phyloP scores from a whole-genome alignment of 92 coral and sea anemone species.

The Pocillopora meandrina region DNA sequence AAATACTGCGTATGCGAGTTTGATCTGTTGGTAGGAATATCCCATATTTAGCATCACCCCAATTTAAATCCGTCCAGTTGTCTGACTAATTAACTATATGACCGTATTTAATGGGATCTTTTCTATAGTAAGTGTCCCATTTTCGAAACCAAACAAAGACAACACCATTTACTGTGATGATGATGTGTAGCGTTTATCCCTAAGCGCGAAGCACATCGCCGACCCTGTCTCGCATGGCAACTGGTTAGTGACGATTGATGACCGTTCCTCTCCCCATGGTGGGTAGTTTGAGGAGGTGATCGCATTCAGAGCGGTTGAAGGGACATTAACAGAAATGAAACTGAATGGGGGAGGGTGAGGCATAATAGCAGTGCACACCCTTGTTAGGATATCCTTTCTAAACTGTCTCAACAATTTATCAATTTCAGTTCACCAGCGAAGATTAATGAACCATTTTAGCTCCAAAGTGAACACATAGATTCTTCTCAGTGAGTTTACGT shows the following conservation, averaged over 20 bases:
- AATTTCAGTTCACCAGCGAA: too few species aligned
- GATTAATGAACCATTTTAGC: too few species aligned
- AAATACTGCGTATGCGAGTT: neutral
- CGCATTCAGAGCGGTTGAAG: conserved; percentile 74
- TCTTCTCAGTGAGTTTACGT: too few species aligned
- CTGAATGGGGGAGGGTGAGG: too few species aligned
- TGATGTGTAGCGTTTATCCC: conserved; percentile 75
- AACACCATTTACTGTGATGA: conserved; percentile 75
- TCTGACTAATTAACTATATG: conserved; percentile 19
- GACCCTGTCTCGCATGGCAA: conserved; percentile 67
- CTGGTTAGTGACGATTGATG: conserved; percentile 67
- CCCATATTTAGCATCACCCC: neutral
- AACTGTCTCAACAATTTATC: too few species aligned
- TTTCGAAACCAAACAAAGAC: conserved; percentile 80
- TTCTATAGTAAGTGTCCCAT: conserved; percentile 94
- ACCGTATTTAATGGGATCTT: conserved; percentile 94
- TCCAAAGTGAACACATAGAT: too few species aligned
- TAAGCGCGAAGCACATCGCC: conserved; percentile 79
- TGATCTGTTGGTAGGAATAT: neutral
- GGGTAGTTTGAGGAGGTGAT: conserved; percentile 67
- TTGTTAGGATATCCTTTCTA: too few species aligned
- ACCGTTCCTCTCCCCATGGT: conserved; percentile 60
- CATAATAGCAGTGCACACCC: too few species aligned
- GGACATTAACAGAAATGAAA: neutral
- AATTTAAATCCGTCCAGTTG: neutral